phyloP scores from a whole-genome alignment of 1,140 invertebrate genomes.

The Aphelinus certus region DNA sequence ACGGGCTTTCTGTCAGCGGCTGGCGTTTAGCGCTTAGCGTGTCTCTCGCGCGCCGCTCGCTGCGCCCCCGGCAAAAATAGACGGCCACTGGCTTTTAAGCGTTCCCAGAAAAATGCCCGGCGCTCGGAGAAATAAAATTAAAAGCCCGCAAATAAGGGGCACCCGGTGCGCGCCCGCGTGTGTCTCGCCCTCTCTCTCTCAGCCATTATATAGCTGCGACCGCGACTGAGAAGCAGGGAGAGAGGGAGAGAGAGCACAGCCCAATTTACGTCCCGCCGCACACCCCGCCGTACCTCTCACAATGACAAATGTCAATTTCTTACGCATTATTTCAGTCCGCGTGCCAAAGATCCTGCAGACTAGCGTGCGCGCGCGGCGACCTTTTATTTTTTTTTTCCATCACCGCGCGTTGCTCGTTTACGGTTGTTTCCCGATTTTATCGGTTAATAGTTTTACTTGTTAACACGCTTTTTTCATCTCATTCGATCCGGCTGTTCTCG shows the following conservation, averaged over 20 bases:
- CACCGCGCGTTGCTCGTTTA: too few relatives aligned
- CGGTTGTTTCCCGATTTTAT: too few relatives aligned
- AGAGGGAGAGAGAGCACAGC: neutral
- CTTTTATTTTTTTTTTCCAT: too few relatives aligned
- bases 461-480: too few relatives aligned
- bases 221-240: too few relatives aligned
- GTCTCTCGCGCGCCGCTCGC: neutral
- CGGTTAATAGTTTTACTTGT: too few relatives aligned
- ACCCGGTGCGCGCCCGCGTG: too few relatives aligned
- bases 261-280: constrained; percentile 10
- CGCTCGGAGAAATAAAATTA: constrained; percentile 26
- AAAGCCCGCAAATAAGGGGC: neutral
- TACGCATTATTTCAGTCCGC: neutral
- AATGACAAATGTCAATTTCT: constrained; percentile 17
- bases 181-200: too few relatives aligned
- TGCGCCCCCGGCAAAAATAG: constrained; percentile 9
- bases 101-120: constrained; percentile 29
- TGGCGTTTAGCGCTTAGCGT: constrained; percentile 12
- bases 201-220: neutral
- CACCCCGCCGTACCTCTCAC: neutral
- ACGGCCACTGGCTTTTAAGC: constrained; percentile 22
- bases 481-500: too few relatives aligned
- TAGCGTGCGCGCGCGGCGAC: neutral
- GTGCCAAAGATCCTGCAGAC: too few relatives aligned
- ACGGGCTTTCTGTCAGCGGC: constrained; percentile 22